Percentiles rank a stretch among this genome's conserved stretches.
phyloP scores from a whole-genome alignment of 2,113 vertebrate genomes.

The Gallinago jamesoni region DNA sequence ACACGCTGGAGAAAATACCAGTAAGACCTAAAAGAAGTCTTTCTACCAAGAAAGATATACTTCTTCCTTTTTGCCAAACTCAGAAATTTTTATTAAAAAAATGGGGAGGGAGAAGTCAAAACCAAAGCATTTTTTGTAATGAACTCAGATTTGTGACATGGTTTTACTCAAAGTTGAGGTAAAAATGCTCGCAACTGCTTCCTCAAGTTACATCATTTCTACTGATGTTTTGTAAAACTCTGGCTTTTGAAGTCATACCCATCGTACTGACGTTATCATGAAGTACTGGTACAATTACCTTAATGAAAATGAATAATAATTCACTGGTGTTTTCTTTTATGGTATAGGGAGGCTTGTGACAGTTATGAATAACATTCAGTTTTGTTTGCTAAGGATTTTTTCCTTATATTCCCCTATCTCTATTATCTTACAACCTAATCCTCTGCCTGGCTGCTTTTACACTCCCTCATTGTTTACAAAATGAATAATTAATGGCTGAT shows the following conservation, averaged over 20 bases:
- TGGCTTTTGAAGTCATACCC: neutral
- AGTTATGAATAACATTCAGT: constrained; percentile 45
- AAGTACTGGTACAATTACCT: constrained; percentile 50
- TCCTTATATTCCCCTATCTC: constrained; percentile 57
- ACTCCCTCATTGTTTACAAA: constrained; percentile 64
- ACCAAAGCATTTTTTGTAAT: neutral
- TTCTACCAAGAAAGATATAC: neutral
- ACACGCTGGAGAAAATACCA: neutral
- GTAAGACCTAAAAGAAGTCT: neutral
- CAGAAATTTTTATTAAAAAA: neutral
- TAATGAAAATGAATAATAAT: constrained; percentile 71
- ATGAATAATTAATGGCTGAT: constrained; percentile 74
- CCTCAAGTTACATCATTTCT: neutral
- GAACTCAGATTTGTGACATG: neutral
- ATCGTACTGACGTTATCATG: neutral
- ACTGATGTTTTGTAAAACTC: neutral
- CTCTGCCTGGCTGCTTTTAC: constrained; percentile 40
- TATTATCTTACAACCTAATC: constrained; percentile 63
- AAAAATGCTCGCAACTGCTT: neutral
- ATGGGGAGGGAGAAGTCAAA: neutral
- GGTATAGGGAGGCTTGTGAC: neutral
- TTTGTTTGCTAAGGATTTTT: constrained; percentile 53
- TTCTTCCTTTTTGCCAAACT: neutral
- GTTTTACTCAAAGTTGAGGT: neutral
- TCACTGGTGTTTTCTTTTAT: constrained; percentile 45